Conservation (phyloP, 1,140 invertebrate species). For the Linepithema humile region DNA sequence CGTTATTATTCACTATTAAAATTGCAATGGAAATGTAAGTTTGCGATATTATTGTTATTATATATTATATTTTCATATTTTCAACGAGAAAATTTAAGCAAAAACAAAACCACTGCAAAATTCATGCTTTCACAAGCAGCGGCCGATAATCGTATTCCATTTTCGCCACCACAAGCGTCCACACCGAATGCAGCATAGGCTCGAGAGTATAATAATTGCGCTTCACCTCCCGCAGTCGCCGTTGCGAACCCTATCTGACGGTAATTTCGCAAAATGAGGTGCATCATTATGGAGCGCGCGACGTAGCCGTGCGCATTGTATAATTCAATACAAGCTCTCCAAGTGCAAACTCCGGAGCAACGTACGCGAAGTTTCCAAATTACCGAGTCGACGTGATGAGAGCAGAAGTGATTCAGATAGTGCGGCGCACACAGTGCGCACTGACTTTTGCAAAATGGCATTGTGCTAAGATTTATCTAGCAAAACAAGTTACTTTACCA, state of each 20-base stretch:
- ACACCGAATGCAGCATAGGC: neutral
- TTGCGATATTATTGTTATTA: neutral
- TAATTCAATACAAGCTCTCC: constrained; percentile 36
- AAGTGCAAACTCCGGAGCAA: constrained; percentile 15
- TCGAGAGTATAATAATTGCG: constrained; percentile 28
- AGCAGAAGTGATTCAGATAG: constrained; percentile 38
- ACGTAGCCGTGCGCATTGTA: constrained; percentile 37
- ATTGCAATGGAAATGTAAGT: neutral
- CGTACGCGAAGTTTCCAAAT: constrained; percentile 43
- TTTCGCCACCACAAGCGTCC: constrained; percentile 8
- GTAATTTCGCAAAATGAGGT: constrained; percentile 52
- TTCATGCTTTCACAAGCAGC: constrained; percentile 6
- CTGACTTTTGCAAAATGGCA: constrained; percentile 14
- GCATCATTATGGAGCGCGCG: constrained; percentile 47
- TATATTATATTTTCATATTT: neutral
- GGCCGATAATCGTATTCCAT: constrained; percentile 31
- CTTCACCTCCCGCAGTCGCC: constrained; percentile 10
- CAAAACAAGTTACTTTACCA: neutral
- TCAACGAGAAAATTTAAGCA: neutral
- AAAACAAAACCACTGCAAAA: neutral
- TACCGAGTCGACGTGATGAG: constrained; percentile 29
- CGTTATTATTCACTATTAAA: neutral
- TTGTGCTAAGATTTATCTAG: neutral
- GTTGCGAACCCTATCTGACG: constrained; percentile 29
- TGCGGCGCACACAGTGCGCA: neutral